Evolutionary conservation across 2,888 invertebrate genomes (phyloP).

Genomic region (Hydraecia micacea): DNA sequence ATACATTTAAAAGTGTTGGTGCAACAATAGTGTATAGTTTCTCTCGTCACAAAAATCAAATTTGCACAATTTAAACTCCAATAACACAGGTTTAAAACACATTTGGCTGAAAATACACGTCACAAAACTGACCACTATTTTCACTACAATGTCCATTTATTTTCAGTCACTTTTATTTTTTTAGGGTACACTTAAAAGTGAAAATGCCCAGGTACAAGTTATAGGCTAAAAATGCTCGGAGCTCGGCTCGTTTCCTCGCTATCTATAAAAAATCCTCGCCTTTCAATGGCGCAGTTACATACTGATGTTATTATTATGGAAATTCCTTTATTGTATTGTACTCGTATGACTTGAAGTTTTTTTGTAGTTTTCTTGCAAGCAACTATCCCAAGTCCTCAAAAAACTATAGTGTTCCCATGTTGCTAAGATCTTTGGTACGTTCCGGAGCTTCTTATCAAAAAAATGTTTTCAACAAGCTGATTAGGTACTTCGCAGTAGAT

Average conservation of each 20-base stretch:
- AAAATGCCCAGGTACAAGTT: no score
- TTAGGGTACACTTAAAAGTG: no score
- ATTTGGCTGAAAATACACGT: no score
- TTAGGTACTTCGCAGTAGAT: background rate
- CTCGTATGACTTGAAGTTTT: background rate
- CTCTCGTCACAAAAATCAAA: no score
- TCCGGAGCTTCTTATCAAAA: background rate
- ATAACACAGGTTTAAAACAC: no score
- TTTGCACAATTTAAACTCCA: no score
- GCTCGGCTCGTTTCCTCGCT: background rate
- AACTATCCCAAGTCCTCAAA: background rate
- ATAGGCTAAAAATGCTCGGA: background rate
- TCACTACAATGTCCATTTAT: no score
- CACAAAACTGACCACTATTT: no score
- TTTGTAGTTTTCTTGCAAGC: slow-evolving; percentile 8
- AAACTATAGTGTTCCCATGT: background rate
- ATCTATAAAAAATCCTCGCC: background rate
- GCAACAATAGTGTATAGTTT: no score
- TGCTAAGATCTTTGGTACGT: no score
- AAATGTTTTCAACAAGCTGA: background rate
- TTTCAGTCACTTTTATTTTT: no score
- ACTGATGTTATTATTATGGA: background rate
- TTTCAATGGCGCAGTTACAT: background rate
- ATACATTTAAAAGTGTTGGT: no score
- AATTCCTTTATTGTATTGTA: background rate